Base-by-base conservation (phyloP, 2,113 vertebrate genomes). In the Leptodactylus fuscus region DNA sequence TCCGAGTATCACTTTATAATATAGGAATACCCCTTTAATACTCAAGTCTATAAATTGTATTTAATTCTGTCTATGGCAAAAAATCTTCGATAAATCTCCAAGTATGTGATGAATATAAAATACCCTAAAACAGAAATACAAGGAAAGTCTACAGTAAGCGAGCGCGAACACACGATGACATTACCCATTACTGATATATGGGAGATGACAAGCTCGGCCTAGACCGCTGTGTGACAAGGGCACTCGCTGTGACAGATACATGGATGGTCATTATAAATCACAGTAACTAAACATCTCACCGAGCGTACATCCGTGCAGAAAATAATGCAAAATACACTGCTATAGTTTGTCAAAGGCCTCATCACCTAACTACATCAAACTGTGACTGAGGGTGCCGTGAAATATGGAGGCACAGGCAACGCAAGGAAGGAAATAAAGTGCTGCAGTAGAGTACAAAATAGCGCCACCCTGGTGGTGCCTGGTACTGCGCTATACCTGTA, bases 261-360 rank as follows among this genome's bases (percentile, higher is more conserved):
- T 18, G 34, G 38, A 80, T 1, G 36, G 77, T 41, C 55, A 80
- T 44, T 62, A 55, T 80, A 41, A 80, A 80, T 80, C 77, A 60
- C n/a, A 60, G 32, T 62, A 60, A 80, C 77, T 80, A 62, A 76
- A 80, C 55, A 58, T 80, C 58, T 80, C 36, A 29, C 12, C 36
- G 38, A 44, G n/a, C 62, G 27, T 62, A 27, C 34, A 62, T 18
- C 36, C 62, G 36, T 4, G 55, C 13, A 44, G 36, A 62, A 41
- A 62, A 44, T 18, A 58, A 80, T 62, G 36, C 34, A 62, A 80
- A 62, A 44, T 18, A 18, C 55, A 44, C 15, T 0, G 15, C 34
- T 46, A 62, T 18, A 80, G 38, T 44, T 44, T 80, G 55, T 80
- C 77, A 80, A 24, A 80, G n/a, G 76, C 7, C 53, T 44, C 53